Evolutionary conservation across 2,113 vertebrate genomes (phyloP).

Genomic region (Notarius lentiginosus): DNA sequence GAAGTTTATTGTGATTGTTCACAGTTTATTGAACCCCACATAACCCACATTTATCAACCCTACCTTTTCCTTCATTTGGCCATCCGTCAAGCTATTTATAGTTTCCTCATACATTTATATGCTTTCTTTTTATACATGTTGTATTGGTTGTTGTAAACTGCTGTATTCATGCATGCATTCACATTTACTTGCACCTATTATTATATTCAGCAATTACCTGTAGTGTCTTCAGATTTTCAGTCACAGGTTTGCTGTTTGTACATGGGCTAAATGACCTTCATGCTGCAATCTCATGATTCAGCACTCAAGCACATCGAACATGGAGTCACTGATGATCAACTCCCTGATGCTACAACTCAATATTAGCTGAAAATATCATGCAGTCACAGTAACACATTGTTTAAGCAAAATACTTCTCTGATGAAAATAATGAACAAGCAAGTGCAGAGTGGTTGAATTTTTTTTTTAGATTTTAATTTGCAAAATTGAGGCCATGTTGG

Average conservation of each 20-base stretch:
- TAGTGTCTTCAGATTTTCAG: slow-evolving; percentile 22
- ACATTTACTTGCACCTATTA: slow-evolving; percentile 2
- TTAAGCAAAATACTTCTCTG: not conserved
- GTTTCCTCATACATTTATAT: not conserved
- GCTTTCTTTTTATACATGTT: not conserved
- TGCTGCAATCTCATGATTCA: slow-evolving; percentile 41
- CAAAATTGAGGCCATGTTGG: not conserved
- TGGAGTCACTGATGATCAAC: not conserved
- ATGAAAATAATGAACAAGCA: not conserved
- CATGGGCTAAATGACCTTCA: slow-evolving; percentile 37
- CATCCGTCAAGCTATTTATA: slow-evolving; percentile 5
- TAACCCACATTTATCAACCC: slow-evolving; percentile 26
- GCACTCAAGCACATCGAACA: slow-evolving; percentile 22
- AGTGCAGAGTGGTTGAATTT: not conserved
- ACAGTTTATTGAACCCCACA: slow-evolving; percentile 46
- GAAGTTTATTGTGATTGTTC: slow-evolving; percentile 48
- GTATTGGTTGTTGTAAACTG: not conserved
- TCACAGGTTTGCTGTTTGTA: slow-evolving; percentile 46
- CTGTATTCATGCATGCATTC: not conserved
- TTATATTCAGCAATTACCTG: slow-evolving; percentile 22
- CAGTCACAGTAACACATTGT: not conserved
- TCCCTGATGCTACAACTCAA: not conserved
- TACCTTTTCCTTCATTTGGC: slow-evolving; percentile 30
- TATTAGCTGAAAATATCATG: not conserved
- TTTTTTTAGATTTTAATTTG: not conserved